Evolutionary conservation across 1,140 invertebrate genomes (phyloP).

Genomic region (Caenorhabditis latens): DNA sequence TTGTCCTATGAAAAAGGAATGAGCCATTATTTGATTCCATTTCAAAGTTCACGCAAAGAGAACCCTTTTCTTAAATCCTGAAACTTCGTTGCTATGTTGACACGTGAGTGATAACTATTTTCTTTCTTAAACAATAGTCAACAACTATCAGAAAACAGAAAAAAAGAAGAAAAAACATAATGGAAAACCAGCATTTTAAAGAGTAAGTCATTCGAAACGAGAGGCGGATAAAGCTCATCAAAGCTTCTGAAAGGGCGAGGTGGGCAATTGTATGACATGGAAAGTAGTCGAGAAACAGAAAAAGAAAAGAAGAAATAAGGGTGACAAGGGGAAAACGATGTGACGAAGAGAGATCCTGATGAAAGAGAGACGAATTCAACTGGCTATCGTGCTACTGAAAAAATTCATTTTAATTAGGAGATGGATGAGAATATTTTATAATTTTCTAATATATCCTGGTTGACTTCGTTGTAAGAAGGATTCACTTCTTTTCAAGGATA

Average conservation of each 20-base stretch:
- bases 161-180: background rate
- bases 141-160: constrained; percentile 17
- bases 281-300: background rate
- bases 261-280: background rate
- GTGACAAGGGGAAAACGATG: background rate
- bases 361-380: background rate
- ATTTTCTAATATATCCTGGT: too few relatives aligned
- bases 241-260: constrained; percentile 19
- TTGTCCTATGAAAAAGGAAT: background rate
- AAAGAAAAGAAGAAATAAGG: background rate
- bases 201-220: background rate
- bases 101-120: background rate
- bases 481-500: too few relatives aligned
- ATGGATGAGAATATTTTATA: too few relatives aligned
- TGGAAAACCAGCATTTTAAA: constrained; percentile 19
- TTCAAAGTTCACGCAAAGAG: too few relatives aligned
- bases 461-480: background rate
- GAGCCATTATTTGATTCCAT: too few relatives aligned
- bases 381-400: constrained; percentile 21
- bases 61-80: too few relatives aligned
- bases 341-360: background rate
- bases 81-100: too few relatives aligned
- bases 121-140: background rate
- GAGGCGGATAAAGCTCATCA: background rate
- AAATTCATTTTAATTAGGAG: background rate